Conservation (phyloP, 1,140 invertebrate genomes). For the Trypoxylus dichotomus region DNA sequence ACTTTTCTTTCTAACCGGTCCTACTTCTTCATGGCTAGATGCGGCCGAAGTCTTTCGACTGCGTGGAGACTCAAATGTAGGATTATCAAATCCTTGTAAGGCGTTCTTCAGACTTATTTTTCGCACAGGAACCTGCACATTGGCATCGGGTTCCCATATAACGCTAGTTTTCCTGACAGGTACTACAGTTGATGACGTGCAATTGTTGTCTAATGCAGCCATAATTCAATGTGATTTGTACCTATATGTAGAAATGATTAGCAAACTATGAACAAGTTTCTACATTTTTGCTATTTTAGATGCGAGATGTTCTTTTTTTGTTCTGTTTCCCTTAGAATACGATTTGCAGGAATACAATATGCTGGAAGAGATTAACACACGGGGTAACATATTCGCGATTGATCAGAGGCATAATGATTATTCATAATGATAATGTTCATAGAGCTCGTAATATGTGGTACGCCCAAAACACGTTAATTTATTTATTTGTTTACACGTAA, state of each 20-base stretch:
- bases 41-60: constrained; percentile 47
- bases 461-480: no score
- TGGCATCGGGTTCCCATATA: background rate
- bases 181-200: background rate
- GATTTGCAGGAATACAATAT: background rate
- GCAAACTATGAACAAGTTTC: background rate
- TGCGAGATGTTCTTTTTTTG: background rate
- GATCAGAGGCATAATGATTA: no score
- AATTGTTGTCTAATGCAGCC: background rate
- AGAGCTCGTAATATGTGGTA: no score
- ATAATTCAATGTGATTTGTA: background rate
- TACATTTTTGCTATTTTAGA: background rate
- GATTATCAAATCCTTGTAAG: constrained; percentile 47
- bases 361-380: no score
- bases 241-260: background rate
- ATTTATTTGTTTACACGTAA: no score
- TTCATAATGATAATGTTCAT: no score
- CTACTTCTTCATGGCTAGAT: constrained; percentile 53
- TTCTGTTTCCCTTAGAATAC: background rate
- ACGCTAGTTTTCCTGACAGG: background rate
- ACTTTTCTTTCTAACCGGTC: constrained; percentile 66
- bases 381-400: no score
- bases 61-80: constrained; percentile 47
- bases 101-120: constrained; percentile 11
- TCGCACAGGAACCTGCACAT: background rate